Evolutionary conservation across 2,113 vertebrate species (phyloP), one percentile per base, ranked within the genome.

Genomic region (Pontoporia blainvillei): DNA sequence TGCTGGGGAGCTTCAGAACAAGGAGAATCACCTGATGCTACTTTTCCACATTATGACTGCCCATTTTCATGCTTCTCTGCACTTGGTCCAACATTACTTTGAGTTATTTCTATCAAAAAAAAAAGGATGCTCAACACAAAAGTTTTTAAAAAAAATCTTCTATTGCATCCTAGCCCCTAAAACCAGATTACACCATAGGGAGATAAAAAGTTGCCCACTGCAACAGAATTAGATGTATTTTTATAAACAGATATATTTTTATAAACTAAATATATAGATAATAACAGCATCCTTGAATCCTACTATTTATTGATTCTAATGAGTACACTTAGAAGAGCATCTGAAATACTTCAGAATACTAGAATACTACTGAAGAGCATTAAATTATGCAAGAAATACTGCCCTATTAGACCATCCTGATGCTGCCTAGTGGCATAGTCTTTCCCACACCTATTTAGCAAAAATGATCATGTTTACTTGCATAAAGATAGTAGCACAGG

Each of bases 381-480:
- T 79, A 79, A 86, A 34, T 72, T 81, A 93, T 18, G 76, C 13
- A 95, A 91, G 44, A 91, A 93, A 62, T 57, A 66, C 15, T 86
- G 36, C 8, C 0, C 29, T 83, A 41, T 62, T 54, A 92, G 54
- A 78, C 21, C 10, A 90, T 29, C 5, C 23, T 94, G 81, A 87
- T 6, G 39, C 11, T 52, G n/a, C 29, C 39, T 73, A 36, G 8
- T 73, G 34, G 57, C 34, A 93, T 13, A 76, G 15, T 75, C 11
- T 90, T 36, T 87, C 34, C 57, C 29, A 59, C 4, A 81, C 7
- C 21, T 90, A 72, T 86, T 97, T 86, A 91, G 2, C 31, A 15
- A 95, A 54, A 93, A 94, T 36, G 54, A 4, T 86, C 39, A 88
- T 27, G 25, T 84, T 92, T 94, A 90, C 64, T 13, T 86, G 76